Conservation (phyloP, 2,797 vertebrate species). For the Loris lydekkerianus region DNA sequence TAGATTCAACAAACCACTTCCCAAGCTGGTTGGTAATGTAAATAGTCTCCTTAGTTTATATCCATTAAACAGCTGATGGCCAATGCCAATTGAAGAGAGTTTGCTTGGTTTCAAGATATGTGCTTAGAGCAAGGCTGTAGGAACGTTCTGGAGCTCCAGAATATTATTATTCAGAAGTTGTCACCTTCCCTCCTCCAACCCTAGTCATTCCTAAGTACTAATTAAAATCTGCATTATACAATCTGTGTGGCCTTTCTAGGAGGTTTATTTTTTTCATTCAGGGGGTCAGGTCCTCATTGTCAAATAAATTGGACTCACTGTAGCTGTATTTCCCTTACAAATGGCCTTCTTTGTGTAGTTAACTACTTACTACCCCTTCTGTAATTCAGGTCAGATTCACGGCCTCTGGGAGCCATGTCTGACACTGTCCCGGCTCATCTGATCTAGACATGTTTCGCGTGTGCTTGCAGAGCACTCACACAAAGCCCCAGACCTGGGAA, state of each 20-base stretch:
- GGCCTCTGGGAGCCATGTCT: neutral
- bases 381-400: neutral
- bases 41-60: conserved; percentile 12
- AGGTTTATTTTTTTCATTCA: conserved; percentile 42
- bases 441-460: neutral
- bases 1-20: conserved; percentile 20
- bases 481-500: neutral
- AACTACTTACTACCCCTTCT: neutral
- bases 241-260: neutral
- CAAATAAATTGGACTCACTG: conserved; percentile 48
- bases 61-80: neutral
- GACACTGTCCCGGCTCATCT: neutral
- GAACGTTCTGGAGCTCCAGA: neutral
- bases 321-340: neutral
- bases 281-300: conserved; percentile 34
- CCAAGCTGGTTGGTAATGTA: neutral
- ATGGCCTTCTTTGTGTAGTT: neutral
- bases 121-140: neutral
- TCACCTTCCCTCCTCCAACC: neutral
- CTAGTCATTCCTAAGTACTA: conserved; percentile 41
- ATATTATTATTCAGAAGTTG: neutral
- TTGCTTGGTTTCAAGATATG: neutral
- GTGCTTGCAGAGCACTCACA: neutral
- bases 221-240: conserved; percentile 63
- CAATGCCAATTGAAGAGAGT: neutral